Evolutionary conservation across 2,888 invertebrate genomes (phyloP).

Genomic region (Pollenia griseotomentosa): DNA sequence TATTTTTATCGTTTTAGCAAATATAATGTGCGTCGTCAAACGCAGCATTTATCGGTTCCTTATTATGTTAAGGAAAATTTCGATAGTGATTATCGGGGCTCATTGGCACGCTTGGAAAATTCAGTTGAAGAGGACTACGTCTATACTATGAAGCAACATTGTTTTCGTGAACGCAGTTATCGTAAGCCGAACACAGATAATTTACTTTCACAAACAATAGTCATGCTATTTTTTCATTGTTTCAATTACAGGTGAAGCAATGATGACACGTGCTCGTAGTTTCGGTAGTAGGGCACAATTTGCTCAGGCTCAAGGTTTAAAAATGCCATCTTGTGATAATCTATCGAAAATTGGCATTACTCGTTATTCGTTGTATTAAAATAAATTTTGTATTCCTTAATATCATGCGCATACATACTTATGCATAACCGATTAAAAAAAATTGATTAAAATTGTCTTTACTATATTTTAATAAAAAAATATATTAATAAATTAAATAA

Average conservation of each 20-base stretch:
- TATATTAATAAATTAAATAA: not conserved
- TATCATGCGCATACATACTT: not conserved
- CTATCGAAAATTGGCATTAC: conserved; percentile 85
- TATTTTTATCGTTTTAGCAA: conserved; percentile 81
- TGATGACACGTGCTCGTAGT: conserved; percentile 97
- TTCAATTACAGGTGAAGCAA: conserved; percentile 88
- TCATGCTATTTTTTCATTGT: conserved; percentile 23
- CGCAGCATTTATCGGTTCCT: conserved; percentile 91
- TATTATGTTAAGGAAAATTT: conserved; percentile 98
- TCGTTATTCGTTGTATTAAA: conserved; percentile 78
- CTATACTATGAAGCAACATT: conserved; percentile 92
- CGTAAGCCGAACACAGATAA: conserved; percentile 82
- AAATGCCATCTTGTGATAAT: conserved; percentile 92
- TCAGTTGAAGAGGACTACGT: conserved; percentile 98
- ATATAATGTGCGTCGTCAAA: conserved; percentile 88
- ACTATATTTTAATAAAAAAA: conserved; percentile 16
- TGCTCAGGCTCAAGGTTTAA: conserved; percentile 92
- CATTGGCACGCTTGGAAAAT: conserved; percentile 93
- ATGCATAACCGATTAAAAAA: not conserved
- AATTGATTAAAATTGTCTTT: not conserved
- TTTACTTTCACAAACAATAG: conserved; percentile 16
- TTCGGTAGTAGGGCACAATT: conserved; percentile 94
- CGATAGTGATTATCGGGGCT: conserved; percentile 91
- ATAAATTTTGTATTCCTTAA: not conserved
- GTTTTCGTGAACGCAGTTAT: conserved; percentile 96